These are phyloP conservation scores for Cercopithecus mona DNA, from an alignment of 2,113 vertebrate genomes.

Conservation along the genomic window DNA sequence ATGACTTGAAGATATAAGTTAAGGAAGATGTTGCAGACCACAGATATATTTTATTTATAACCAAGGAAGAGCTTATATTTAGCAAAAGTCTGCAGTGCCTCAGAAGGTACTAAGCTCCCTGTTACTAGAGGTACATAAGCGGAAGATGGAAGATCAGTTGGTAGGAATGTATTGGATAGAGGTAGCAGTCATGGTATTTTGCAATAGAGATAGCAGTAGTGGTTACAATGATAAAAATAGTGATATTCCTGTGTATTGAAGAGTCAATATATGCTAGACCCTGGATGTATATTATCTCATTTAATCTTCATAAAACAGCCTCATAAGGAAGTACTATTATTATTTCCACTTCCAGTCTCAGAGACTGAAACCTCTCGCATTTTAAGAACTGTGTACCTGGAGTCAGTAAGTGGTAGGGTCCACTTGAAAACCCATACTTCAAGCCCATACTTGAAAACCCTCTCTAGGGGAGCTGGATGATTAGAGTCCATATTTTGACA, in stretches of 20 bases:
- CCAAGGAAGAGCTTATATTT: background rate
- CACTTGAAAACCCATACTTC: background rate
- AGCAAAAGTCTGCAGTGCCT: background rate
- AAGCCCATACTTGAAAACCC: background rate
- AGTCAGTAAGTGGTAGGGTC: background rate
- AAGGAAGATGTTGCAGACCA: background rate
- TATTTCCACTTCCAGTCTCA: background rate
- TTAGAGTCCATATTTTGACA: background rate
- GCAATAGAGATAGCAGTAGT: background rate
- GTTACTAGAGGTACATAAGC: background rate
- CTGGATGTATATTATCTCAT: background rate
- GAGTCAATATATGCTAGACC: background rate
- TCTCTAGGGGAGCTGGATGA: background rate
- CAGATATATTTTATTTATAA: background rate
- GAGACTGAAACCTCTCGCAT: background rate
- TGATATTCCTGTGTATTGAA: background rate
- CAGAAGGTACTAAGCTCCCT: background rate
- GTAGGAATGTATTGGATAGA: background rate
- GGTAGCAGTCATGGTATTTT: background rate
- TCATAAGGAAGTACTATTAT: background rate
- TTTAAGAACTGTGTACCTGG: background rate
- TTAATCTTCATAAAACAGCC: background rate
- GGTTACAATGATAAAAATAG: background rate
- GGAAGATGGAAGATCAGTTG: background rate
- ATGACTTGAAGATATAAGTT: background rate